phyloP scores from a whole-genome alignment of 2,888 invertebrate genomes.

The Silvanus unidentatus region DNA sequence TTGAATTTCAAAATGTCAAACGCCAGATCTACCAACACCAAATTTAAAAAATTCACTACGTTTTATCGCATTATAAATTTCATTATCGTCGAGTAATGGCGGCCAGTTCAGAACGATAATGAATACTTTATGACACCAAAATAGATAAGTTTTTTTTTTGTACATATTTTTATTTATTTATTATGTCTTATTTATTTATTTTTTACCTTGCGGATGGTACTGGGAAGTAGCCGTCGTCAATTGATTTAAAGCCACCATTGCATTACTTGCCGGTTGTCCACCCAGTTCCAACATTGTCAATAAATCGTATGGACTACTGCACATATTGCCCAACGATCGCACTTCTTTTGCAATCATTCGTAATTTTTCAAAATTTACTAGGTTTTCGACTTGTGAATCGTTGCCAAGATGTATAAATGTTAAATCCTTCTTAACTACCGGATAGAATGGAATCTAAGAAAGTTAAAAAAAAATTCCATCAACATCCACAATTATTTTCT shows the following conservation, averaged over 20 bases:
- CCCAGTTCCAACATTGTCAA: slow-evolving; percentile 78
- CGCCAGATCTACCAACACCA: too few relatives aligned
- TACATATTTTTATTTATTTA: too few relatives aligned
- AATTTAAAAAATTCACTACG: too few relatives aligned
- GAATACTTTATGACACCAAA: too few relatives aligned
- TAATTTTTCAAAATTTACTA: slow-evolving; percentile 96
- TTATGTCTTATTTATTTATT: too few relatives aligned
- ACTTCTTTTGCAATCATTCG: slow-evolving; percentile 98
- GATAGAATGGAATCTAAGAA: slow-evolving; percentile 75
- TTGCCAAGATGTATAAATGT: slow-evolving; percentile 98
- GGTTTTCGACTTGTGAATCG: slow-evolving; percentile 79
- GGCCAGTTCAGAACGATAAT: too few relatives aligned
- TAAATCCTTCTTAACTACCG: slow-evolving; percentile 89
- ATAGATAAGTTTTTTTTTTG: too few relatives aligned
- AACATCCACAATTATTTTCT: too few relatives aligned
- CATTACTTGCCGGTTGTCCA: slow-evolving; percentile 80
- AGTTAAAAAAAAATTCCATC: too few relatives aligned
- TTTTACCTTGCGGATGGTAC: slow-evolving; percentile 46
- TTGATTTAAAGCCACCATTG: slow-evolving; percentile 84
- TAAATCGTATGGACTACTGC: slow-evolving; percentile 87
- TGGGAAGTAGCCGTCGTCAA: slow-evolving; percentile 69
- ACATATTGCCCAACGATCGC: slow-evolving; percentile 85
- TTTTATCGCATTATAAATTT: too few relatives aligned
- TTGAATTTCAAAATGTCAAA: too few relatives aligned
- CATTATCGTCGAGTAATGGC: too few relatives aligned